Conservation (phyloP, 2,113 vertebrate genomes). For the Sturnus vulgaris region DNA sequence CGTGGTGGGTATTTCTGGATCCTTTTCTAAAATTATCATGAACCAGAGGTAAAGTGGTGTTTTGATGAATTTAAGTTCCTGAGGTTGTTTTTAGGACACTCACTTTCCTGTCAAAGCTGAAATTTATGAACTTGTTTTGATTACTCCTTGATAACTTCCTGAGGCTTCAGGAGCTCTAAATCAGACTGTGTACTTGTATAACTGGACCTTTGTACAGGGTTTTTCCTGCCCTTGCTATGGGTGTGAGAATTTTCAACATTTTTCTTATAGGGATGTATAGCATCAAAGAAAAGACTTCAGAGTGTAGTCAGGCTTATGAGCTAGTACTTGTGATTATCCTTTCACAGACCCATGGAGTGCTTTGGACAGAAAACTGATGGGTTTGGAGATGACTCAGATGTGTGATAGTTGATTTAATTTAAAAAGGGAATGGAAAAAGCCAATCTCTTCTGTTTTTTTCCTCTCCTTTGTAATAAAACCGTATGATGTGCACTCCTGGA, state of each 20-base stretch:
- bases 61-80: background rate
- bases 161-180: background rate
- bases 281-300: background rate
- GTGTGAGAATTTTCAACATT: background rate
- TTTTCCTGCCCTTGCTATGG: background rate
- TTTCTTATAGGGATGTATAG: background rate
- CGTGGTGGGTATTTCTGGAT: background rate
- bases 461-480: constrained; percentile 20
- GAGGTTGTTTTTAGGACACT: background rate
- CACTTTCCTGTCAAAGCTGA: background rate
- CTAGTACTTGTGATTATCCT: background rate
- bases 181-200: background rate
- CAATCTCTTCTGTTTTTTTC: background rate
- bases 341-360: background rate
- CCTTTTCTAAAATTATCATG: background rate
- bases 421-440: constrained; percentile 37
- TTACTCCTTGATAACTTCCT: constrained; percentile 16
- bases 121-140: background rate
- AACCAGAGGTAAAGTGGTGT: background rate
- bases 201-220: background rate
- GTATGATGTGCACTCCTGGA: background rate
- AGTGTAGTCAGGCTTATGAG: background rate
- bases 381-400: constrained; percentile 18
- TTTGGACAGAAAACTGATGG: constrained; percentile 8
- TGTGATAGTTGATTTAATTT: constrained; percentile 25